Evolutionary conservation across 2,797 vertebrate genomes (phyloP), one percentile per base, ranked within the genome.

Genomic region (Ataeniobius toweri): DNA sequence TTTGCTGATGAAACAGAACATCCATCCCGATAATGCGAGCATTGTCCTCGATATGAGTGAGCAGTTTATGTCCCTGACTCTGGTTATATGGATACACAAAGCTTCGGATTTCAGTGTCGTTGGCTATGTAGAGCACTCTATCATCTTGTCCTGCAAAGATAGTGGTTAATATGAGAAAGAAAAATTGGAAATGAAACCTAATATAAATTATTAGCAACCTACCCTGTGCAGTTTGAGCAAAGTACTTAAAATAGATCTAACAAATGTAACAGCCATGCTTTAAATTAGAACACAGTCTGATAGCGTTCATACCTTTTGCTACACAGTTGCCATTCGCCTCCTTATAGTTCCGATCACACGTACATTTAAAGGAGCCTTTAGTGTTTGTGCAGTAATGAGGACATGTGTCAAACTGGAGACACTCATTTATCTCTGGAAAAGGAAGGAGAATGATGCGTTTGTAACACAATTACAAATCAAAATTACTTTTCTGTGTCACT

Each of bases 71-170:
- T 94, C 95, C 96, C 36, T 95, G 96, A 95, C 97, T 99, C 96
- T 98, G 97, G 96, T 99, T 98, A 96, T 98, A 99, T 81, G 98
- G 98, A 96, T 98, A 97, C 96, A 97, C 96, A 96, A 99, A 99
- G 96, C 98, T 97, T 95, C 97, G 96, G 96, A 99, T 98, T 95
- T 99, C 98, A 95, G 98, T 99, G 92, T 99, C 98, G 96, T 99
- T 99, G 93, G 98, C 97, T 91, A 99, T 97, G 97, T 98, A 99
- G 96, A 99, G 97, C 95, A 99, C 96, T 95, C 98, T 96, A 93
- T 99, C 98, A 94, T 99, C 98, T 94, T 97, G 97, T 95, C 98
- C 98, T 99, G 97, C 90, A 92, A 92, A 93, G 86, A 83, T 87
- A 90, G 87, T 93, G 77, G 89, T 92, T 88, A 85, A 93, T 83